Percentiles rank a stretch among this genome's conserved stretches.
These are phyloP conservation scores for Paratrypauchen microcephalus DNA, from an alignment of 2,797 vertebrate genomes.

Conservation along the genomic window DNA sequence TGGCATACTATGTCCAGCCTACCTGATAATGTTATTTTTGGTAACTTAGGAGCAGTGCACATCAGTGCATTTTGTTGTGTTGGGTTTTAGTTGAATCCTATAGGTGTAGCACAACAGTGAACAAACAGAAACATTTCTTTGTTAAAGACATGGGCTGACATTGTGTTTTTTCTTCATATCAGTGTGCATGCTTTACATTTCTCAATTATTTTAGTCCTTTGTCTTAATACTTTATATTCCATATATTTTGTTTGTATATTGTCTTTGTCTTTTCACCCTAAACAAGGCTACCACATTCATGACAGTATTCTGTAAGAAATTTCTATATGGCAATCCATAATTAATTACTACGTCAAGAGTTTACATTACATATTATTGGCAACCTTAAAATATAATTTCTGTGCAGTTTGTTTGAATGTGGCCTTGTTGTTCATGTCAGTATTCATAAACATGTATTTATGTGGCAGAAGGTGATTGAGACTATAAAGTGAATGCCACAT, in stretches of 20 bases:
- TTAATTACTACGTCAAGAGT: constrained; percentile 55
- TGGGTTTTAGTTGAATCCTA: constrained; percentile 65
- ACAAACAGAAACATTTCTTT: constrained; percentile 70
- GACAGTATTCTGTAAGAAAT: constrained; percentile 49
- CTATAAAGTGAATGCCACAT: constrained; percentile 79
- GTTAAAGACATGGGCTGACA: constrained; percentile 76
- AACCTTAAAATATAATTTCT: constrained; percentile 29
- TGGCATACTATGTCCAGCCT: constrained; percentile 82
- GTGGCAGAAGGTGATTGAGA: constrained; percentile 84
- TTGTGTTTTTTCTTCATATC: constrained; percentile 60
- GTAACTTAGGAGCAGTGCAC: constrained; percentile 73
- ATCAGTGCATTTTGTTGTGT: constrained; percentile 73
- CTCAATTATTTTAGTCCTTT: constrained; percentile 52
- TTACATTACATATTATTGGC: constrained; percentile 43
- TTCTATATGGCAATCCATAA: constrained; percentile 47
- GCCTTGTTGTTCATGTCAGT: constrained; percentile 94
- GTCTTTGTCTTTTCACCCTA: constrained; percentile 82
- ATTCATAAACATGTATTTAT: constrained; percentile 84
- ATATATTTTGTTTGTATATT: constrained; percentile 79
- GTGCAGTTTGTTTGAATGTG: constrained; percentile 81
- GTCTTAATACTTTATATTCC: constrained; percentile 77
- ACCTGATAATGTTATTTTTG: constrained; percentile 76
- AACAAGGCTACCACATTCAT: constrained; percentile 69
- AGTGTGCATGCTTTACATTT: constrained; percentile 66
- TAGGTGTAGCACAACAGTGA: constrained; percentile 78